A percentile compares a stretch with the other conserved stretches of the same genome.
Conservation (phyloP, 2,113 vertebrate genomes). For the Anthoscopus minutus region DNA sequence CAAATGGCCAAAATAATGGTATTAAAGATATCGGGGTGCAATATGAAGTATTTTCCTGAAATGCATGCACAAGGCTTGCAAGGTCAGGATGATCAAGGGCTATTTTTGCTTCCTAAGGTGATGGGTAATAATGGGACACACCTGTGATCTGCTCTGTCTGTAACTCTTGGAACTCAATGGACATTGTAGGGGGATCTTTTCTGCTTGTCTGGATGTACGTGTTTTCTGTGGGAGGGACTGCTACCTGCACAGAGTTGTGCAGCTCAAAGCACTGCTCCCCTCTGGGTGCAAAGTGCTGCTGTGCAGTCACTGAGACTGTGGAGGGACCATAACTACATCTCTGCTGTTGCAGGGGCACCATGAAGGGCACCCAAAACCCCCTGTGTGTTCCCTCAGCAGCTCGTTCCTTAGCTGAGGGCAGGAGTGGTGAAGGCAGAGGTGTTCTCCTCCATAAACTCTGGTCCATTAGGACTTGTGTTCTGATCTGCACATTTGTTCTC, state of each 20-base stretch:
- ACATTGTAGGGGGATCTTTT: background rate
- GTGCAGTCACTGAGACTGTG: background rate
- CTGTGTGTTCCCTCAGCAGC: background rate
- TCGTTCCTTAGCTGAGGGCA: background rate
- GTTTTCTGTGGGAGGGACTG: background rate
- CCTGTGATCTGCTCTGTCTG: background rate
- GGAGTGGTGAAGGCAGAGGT: background rate
- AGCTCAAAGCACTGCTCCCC: background rate
- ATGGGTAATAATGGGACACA: background rate
- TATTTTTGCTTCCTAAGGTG: background rate
- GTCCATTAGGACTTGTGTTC: background rate
- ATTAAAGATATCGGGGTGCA: background rate
- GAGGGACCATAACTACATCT: background rate
- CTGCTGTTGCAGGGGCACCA: background rate
- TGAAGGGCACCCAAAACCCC: background rate
- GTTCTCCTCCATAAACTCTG: background rate
- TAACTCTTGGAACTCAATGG: background rate
- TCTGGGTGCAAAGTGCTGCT: background rate
- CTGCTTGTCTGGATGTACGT: background rate
- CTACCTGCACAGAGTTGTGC: background rate
- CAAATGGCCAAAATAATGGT: background rate
- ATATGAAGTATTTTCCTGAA: background rate
- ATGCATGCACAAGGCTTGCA: background rate
- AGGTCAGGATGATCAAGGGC: background rate
- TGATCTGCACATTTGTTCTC: background rate